Percentiles rank a stretch among this genome's conserved stretches.
phyloP scores from a whole-genome alignment of 2,888 invertebrate genomes.

The Andrena fulva region DNA sequence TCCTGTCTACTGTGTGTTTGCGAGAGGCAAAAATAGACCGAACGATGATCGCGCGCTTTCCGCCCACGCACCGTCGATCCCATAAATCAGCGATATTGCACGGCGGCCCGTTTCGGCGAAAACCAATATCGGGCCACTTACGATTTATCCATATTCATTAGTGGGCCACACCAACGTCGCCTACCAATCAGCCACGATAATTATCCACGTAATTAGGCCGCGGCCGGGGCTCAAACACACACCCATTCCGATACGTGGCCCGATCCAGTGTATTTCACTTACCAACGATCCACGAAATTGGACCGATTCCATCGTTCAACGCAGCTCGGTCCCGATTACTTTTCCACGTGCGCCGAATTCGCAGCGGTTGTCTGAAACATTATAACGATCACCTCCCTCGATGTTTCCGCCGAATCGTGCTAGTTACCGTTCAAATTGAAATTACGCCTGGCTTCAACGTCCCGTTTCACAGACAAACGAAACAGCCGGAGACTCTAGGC shows the following conservation, averaged over 20 bases:
- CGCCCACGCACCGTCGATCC: constrained; percentile 20
- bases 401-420: neutral
- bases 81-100: constrained; percentile 60
- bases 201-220: constrained; percentile 71
- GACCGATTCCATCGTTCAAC: constrained; percentile 1
- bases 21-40: neutral
- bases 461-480: too few species aligned
- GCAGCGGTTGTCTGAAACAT: neutral
- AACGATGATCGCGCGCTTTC: constrained; percentile 33
- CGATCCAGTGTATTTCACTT: constrained; percentile 46
- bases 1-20: neutral
- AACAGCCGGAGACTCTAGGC: too few species aligned
- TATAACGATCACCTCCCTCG: neutral
- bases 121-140: constrained; percentile 72
- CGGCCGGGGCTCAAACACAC: constrained; percentile 53
- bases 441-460: neutral
- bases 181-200: constrained; percentile 72
- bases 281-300: constrained; percentile 20
- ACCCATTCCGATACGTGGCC: constrained; percentile 30
- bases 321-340: constrained; percentile 21
- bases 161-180: constrained; percentile 44
- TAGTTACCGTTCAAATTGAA: neutral
- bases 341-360: constrained; percentile 15
- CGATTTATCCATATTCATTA: constrained; percentile 74
- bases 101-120: constrained; percentile 29